phyloP scores from a whole-genome alignment of 2,113 vertebrate species.

The Podilymbus podiceps region DNA sequence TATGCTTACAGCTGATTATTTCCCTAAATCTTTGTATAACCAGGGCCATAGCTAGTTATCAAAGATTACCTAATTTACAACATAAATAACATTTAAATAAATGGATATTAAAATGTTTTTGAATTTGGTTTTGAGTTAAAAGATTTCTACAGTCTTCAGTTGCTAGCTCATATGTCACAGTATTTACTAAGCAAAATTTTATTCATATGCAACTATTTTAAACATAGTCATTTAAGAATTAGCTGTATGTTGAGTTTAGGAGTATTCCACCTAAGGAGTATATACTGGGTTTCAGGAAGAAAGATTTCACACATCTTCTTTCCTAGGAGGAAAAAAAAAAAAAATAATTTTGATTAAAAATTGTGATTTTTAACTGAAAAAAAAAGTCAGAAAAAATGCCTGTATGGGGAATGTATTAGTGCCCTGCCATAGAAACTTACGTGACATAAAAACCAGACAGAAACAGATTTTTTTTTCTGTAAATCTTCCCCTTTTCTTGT shows the following conservation, averaged over 20 bases:
- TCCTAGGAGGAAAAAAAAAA: neutral
- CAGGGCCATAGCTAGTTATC: neutral
- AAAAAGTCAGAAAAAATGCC: neutral
- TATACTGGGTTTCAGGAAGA: neutral
- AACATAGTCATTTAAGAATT: neutral
- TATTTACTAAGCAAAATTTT: conserved; percentile 7
- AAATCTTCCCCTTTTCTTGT: neutral
- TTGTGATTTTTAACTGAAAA: neutral
- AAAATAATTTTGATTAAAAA: neutral
- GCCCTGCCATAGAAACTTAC: neutral
- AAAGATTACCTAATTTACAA: neutral
- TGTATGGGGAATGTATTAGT: neutral
- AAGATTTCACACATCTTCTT: conserved; percentile 1
- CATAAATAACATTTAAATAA: neutral
- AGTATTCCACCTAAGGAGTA: neutral
- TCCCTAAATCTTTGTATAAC: neutral
- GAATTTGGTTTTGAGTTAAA: neutral
- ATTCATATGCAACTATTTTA: neutral
- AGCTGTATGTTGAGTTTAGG: neutral
- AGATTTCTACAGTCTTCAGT: neutral
- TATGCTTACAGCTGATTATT: conserved; percentile 7
- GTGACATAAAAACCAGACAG: neutral
- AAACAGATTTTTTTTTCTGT: neutral
- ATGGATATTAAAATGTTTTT: neutral
- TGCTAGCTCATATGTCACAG: neutral